Evolutionary conservation across 2,797 vertebrate genomes (phyloP).

Genomic region (Telmatherina bonti): DNA sequence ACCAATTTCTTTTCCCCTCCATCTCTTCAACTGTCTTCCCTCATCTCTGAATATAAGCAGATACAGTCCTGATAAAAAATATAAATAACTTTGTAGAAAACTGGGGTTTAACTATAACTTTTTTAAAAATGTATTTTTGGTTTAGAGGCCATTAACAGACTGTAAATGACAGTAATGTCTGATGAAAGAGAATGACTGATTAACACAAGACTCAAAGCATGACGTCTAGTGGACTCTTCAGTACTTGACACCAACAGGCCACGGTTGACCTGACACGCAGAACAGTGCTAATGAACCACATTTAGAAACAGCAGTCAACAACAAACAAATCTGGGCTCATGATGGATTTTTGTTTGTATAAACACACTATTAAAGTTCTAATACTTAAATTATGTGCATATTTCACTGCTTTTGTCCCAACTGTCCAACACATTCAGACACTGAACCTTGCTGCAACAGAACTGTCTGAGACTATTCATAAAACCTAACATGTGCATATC

Average conservation of each 20-base stretch:
- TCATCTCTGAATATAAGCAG: background rate
- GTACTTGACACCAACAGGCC: conserved; percentile 3
- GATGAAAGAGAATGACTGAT: conserved; percentile 1
- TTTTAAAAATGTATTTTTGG: background rate
- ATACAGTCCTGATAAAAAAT: no score
- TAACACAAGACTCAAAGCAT: background rate
- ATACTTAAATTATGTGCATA: no score
- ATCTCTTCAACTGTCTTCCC: background rate
- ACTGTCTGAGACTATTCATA: background rate
- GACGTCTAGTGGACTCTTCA: no score
- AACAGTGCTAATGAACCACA: conserved; percentile 14
- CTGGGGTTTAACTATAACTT: background rate
- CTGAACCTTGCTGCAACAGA: background rate
- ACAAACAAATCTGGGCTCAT: background rate
- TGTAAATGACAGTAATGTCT: background rate
- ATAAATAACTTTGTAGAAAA: background rate
- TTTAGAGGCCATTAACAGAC: background rate
- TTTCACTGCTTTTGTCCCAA: no score
- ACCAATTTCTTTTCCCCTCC: background rate
- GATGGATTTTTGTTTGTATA: background rate
- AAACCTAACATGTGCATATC: background rate
- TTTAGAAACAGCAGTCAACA: conserved; percentile 11
- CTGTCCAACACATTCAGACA: no score
- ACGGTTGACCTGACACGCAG: background rate
- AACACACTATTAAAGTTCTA: no score